Percentiles rank a stretch among this genome's conserved stretches.
Conservation (phyloP, 2,888 invertebrate genomes). For the Orthonychiurus folsomi region DNA sequence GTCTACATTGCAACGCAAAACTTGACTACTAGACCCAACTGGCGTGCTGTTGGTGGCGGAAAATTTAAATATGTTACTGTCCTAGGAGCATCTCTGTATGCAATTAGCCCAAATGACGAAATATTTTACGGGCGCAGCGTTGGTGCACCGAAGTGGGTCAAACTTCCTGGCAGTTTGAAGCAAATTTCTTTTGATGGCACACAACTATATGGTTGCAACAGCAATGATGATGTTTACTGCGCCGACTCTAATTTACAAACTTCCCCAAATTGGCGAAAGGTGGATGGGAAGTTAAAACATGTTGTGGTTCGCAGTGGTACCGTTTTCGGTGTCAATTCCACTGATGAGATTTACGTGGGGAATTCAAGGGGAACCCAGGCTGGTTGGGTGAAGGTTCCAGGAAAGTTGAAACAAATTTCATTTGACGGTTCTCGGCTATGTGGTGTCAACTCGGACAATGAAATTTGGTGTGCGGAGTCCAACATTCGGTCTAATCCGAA, state of each 20-base stretch:
- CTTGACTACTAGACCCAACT: neutral
- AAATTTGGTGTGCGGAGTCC: neutral
- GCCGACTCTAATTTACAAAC: neutral
- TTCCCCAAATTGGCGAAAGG: neutral
- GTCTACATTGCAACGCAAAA: neutral
- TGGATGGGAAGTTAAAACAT: neutral
- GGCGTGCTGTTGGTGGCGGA: neutral
- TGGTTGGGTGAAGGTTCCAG: neutral
- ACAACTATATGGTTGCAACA: neutral
- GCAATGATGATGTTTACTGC: neutral
- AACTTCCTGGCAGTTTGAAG: neutral
- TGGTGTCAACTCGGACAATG: neutral
- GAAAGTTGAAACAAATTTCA: neutral
- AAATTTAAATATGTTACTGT: neutral
- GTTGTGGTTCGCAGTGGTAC: neutral
- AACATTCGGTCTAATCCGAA: neutral
- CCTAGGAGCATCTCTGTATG: neutral
- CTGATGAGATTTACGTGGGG: neutral
- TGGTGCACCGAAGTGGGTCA: neutral
- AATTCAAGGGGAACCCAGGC: neutral
- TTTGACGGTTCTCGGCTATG: neutral
- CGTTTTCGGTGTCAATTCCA: neutral
- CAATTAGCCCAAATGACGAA: neutral
- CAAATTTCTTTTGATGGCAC: neutral
- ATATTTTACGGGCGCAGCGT: neutral